These are phyloP conservation scores for Erythrolamprus reginae DNA, from an alignment of 2,113 vertebrate genomes.

Conservation along the genomic window DNA sequence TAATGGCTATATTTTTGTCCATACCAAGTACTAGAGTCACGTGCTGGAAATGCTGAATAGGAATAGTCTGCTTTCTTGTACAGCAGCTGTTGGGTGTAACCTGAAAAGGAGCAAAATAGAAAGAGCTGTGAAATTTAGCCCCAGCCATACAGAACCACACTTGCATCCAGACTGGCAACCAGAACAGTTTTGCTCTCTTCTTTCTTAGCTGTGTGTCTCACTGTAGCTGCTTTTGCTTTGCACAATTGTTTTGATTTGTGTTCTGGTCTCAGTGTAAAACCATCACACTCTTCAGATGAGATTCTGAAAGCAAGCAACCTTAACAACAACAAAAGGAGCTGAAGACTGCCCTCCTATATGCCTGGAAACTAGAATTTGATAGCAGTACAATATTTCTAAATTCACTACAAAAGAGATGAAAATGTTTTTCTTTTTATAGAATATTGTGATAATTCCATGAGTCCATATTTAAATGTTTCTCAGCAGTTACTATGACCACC, in stretches of 20 bases:
- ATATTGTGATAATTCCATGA: neutral
- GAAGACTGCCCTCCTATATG: neutral
- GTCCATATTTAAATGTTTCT: neutral
- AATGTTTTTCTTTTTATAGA: neutral
- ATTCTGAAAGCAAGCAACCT: neutral
- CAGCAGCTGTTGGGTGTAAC: slow-evolving; percentile 65
- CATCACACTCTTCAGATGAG: neutral
- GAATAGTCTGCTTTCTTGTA: slow-evolving; percentile 62
- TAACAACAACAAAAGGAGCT: neutral
- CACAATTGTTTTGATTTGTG: neutral
- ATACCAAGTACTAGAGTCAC: slow-evolving; percentile 69
- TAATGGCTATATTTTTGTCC: neutral
- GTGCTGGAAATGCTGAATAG: slow-evolving; percentile 30
- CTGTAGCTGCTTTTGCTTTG: neutral
- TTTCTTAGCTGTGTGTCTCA: neutral
- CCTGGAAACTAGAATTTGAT: neutral
- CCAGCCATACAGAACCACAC: neutral
- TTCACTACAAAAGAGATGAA: neutral
- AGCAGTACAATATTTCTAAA: neutral
- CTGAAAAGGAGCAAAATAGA: slow-evolving; percentile 33
- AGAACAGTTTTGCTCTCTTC: neutral
- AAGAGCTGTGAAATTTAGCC: neutral
- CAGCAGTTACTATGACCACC: neutral
- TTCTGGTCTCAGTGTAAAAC: neutral
- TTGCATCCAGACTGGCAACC: neutral